Evolutionary conservation across 2,797 vertebrate species (phyloP), one percentile per base, ranked within the genome.

Genomic region (Hyperoplus lanceolatus): DNA sequence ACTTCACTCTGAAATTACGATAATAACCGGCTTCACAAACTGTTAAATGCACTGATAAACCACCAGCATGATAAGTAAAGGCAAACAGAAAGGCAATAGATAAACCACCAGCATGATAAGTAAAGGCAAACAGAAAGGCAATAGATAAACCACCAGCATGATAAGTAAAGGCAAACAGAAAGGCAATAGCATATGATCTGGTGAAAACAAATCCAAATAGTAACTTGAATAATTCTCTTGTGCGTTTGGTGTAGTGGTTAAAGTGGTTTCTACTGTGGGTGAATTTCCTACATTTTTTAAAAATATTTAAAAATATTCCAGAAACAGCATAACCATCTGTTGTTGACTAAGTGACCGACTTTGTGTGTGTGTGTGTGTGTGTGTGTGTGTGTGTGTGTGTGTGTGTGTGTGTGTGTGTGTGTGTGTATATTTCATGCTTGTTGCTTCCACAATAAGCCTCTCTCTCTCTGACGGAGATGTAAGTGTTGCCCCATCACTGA

Each of bases 401-500:
- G 46, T 77, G 65, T 73, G 42, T 63, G 75, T 77, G 29, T 41
- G 3, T 51, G 15, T 42, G 41, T 48, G 46, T 53, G 12, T 41
- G 53, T 49, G 56, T 16, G 42, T 29, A 29, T 29, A 29, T 29
- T 29, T 29, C 48, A 42, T 38, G 3, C 51, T 29, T 61, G 75
- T 68, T 57, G 48, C 70, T 21, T 39, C 42, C 13, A 58, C 60
- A 15, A 8, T 15, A 6, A n/a, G 43, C 42, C 11, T 2, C 39
- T 49, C 11, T 49, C 11, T 53, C 57, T 69, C n/a, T 77, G 63
- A 77, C 77, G 58, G 56, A 65, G 16, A 48, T 57, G 63, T 16
- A 59, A 64, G 11, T 54, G 80, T 45, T 77, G 70, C 74, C 63
- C 58, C 65, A 46, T 69, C 65, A 21, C 56, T 82, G 86, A 89